Evolutionary conservation across 2,888 invertebrate species (phyloP), one percentile per base, ranked within the genome.

Genomic region (Cheilosia grossa): DNA sequence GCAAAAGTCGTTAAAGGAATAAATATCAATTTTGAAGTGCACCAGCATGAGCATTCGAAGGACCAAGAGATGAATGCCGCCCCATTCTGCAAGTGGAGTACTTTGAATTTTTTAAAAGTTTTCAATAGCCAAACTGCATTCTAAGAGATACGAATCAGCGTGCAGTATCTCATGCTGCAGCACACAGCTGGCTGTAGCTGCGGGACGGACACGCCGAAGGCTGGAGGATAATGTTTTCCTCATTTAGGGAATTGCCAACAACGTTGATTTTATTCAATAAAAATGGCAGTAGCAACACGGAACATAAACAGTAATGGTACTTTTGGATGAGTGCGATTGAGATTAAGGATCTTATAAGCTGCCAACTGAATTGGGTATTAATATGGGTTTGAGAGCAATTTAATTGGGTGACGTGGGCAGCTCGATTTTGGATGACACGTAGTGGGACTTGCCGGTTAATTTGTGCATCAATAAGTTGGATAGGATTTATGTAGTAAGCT

Each of bases 1-100:
- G 40, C 10, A 77, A 82, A 77, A 77, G 72, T 77, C 82, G 72
- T 82, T 82, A 66, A 82, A 82, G 82, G 77, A 82, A 82, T 82
- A 82, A 82, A 82, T 82, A 82, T 82, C 82, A 82, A 77, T 82
- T 82, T 77, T 77, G 70, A 66, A 82, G 82, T 66, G 54, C 47
- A 51, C 21, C 58, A 70, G 66, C 24, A 33, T 53, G 30, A 33
- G 54, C 19, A 13, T 37, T 67, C 72, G 58, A 59, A 24, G 24
- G 21, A 24, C 13, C 19, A 51, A 24, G 7, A 47, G 21, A 24
- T 30, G 7, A 9, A 30, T 30, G 0, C 30, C 30, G 30, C 30
- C 30, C 30, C 30, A 30, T 30, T 9, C 30, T 30, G 30, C 6
- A 82, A 82, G 64, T 72, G 70, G 72, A 61, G 64, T 72, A 67